Conservation (phyloP, 2,113 vertebrate species). For the Bostrychus sinensis region DNA sequence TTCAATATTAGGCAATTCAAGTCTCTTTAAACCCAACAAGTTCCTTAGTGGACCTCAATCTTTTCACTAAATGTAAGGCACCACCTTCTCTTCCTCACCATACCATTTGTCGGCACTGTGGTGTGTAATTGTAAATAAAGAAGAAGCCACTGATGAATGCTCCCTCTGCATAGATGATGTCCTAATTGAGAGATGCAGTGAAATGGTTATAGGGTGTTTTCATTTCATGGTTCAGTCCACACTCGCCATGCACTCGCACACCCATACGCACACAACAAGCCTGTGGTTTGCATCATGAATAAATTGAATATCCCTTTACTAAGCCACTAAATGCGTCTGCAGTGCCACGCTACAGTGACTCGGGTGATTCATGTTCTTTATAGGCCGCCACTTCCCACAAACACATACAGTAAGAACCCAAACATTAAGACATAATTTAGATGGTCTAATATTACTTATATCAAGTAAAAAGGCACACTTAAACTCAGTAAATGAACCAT, state of each 20-base stretch:
- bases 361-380: conserved; percentile 29
- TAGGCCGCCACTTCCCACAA: conserved; percentile 30
- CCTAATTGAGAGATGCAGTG: conserved; percentile 74
- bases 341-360: conserved; percentile 48
- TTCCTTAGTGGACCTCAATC: conserved; percentile 20
- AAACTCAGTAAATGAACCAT: background rate
- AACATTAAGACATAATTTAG: conserved; percentile 32
- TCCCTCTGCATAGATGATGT: conserved; percentile 60
- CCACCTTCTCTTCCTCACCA: conserved; percentile 26
- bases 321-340: conserved; percentile 66
- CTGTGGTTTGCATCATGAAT: conserved; percentile 74
- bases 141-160: conserved; percentile 54
- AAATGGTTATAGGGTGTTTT: conserved; percentile 75
- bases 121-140: conserved; percentile 63
- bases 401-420: conserved; percentile 34
- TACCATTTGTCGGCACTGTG: conserved; percentile 48
- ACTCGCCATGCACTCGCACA: conserved; percentile 49
- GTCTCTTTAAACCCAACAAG: conserved; percentile 14
- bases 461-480: background rate
- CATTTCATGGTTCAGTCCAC: conserved; percentile 73
- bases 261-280: conserved; percentile 23
- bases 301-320: conserved; percentile 71
- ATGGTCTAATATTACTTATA: background rate
- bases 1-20: too few species aligned
- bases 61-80: conserved; percentile 25